Percentiles rank a stretch among this genome's conserved stretches.
phyloP scores from a whole-genome alignment of 2,888 invertebrate genomes.

The Melieria picta region DNA sequence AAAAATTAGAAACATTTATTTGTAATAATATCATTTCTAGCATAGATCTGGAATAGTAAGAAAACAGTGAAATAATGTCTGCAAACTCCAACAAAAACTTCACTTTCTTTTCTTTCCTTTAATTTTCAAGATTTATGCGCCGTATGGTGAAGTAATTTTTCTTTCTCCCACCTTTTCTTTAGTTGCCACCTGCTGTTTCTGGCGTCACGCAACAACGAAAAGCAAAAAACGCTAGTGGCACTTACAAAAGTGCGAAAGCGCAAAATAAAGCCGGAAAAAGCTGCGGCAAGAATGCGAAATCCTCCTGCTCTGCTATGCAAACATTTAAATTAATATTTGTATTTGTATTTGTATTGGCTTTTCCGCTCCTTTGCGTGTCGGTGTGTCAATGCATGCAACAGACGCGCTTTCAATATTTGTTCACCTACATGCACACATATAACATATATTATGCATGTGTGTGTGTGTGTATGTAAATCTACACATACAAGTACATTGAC shows the following conservation, averaged over 20 bases:
- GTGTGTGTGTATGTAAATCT: constrained; percentile 14
- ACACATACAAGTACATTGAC: constrained; percentile 38
- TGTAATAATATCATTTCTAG: too few species aligned
- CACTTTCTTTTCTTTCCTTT: too few species aligned
- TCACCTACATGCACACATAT: constrained; percentile 5
- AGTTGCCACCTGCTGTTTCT: too few species aligned
- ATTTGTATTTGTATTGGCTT: constrained; percentile 21
- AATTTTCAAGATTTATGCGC: too few species aligned
- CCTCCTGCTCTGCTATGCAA: constrained; percentile 21
- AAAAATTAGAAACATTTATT: too few species aligned
- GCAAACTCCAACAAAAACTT: too few species aligned
- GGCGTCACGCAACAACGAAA: too few species aligned
- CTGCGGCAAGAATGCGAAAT: background rate
- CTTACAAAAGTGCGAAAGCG: background rate
- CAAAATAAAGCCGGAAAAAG: background rate
- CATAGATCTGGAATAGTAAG: too few species aligned
- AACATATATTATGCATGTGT: constrained; percentile 5
- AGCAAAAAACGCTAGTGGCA: background rate
- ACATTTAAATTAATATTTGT: constrained; percentile 41
- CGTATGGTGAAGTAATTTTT: too few species aligned
- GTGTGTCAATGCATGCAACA: background rate
- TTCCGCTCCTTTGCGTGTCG: constrained; percentile 1
- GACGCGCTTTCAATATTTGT: constrained; percentile 7
- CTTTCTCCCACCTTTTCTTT: too few species aligned
- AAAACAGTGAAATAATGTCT: too few species aligned